Evolutionary conservation across 2,797 vertebrate genomes (phyloP).

Genomic region (Gallinago nigripennis): DNA sequence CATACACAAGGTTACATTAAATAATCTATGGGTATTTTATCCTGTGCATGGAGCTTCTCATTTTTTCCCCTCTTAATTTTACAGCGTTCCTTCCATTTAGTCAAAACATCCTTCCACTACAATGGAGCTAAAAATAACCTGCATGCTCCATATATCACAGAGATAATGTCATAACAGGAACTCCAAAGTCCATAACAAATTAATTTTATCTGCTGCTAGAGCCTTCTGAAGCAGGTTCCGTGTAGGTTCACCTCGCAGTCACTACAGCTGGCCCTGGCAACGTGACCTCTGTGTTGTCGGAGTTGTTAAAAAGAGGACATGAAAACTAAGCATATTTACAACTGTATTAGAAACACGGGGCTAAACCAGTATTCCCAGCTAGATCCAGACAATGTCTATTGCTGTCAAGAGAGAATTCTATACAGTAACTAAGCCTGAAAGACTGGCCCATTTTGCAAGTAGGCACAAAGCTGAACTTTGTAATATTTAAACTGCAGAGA

Average conservation of each 20-base stretch:
- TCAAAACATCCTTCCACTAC: conserved; percentile 31
- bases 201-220: conserved; percentile 2
- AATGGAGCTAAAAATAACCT: conserved; percentile 46
- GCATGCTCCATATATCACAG: not conserved
- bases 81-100: not conserved
- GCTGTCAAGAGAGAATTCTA: not conserved
- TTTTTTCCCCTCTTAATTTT: not conserved
- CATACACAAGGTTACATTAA: not conserved
- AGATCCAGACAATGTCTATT: not conserved
- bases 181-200: conserved; percentile 9
- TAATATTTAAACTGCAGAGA: not conserved
- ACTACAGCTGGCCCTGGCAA: not conserved
- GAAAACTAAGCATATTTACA: not conserved
- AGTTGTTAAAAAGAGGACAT: not conserved
- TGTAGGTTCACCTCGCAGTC: not conserved
- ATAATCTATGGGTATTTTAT: not conserved
- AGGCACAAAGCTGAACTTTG: not conserved
- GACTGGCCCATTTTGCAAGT: not conserved
- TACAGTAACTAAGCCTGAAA: not conserved
- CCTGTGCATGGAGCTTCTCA: not conserved
- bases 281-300: accelerated
- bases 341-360: not conserved
- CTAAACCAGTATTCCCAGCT: not conserved
- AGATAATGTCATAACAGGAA: conserved; percentile 66
- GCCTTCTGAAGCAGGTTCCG: not conserved